These are phyloP conservation scores for Listronotus bonariensis DNA, from an alignment of 1,140 invertebrate species.

Conservation along the genomic window DNA sequence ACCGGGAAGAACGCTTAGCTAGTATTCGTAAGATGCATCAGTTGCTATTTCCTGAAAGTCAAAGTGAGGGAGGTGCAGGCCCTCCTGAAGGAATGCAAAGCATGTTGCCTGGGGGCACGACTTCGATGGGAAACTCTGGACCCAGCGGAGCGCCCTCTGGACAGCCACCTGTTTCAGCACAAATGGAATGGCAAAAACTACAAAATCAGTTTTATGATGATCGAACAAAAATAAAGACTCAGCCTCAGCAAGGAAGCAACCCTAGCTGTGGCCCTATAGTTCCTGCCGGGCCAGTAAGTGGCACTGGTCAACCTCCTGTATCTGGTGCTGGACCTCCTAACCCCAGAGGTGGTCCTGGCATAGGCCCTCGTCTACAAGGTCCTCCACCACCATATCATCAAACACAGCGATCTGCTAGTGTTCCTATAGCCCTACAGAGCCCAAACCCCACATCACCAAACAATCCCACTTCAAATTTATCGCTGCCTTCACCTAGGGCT, in stretches of 20 bases:
- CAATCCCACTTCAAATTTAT: constrained; percentile 72
- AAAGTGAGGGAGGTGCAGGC: constrained; percentile 51
- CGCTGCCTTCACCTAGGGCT: constrained; percentile 71
- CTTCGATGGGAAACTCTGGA: constrained; percentile 14
- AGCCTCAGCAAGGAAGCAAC: constrained; percentile 41
- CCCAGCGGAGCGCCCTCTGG: constrained; percentile 47
- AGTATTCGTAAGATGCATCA: constrained; percentile 91
- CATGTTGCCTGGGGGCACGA: constrained; percentile 46
- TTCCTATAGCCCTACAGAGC: constrained; percentile 77
- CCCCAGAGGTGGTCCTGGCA: constrained; percentile 57
- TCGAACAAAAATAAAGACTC: constrained; percentile 54
- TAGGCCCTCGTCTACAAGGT: constrained; percentile 71
- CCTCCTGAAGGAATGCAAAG: constrained; percentile 43
- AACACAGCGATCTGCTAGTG: constrained; percentile 80
- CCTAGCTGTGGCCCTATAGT: constrained; percentile 38
- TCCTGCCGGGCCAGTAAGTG: constrained; percentile 43
- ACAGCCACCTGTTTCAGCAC: constrained; percentile 58
- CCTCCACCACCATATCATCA: constrained; percentile 87
- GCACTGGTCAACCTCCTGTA: constrained; percentile 25
- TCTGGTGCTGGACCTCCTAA: constrained; percentile 22
- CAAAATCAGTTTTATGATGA: constrained; percentile 84
- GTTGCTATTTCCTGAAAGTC: constrained; percentile 84
- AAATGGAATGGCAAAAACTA: constrained; percentile 87
- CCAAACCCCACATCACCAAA: constrained; percentile 73
- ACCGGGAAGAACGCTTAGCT: constrained; percentile 89